Evolutionary conservation across 1,140 invertebrate species (phyloP), one percentile per base, ranked within the genome.

Genomic region (Cylas formicarius): DNA sequence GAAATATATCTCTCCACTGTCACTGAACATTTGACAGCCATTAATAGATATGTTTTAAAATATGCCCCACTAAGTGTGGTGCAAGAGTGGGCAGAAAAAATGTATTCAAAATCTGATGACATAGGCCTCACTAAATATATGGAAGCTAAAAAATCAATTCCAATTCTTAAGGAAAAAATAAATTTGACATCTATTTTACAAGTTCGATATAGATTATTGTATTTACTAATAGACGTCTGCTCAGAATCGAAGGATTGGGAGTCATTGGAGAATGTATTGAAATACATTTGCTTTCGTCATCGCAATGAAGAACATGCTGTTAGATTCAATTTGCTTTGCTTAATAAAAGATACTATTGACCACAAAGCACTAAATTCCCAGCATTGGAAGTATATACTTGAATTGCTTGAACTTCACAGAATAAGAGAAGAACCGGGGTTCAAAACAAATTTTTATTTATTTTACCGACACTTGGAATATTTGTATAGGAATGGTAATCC

Each of bases 281-380:
- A 32, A 33, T 46, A 46, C 40, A 46, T 46, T 32, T 22, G 13
- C 9, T 3, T 32, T 3, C 31, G 44, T n/a, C 44, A 46, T 23
- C 32, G 44, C 8, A 46, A 46, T 39, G 44, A 46, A 20, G 28
- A 39, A n/a, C 13, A 3, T 13, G 21, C 4, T 28, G 13, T 39
- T 2, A 23, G 37, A 3, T 5, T 2, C 10, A 10, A 21, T 14
- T 7, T 46, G 7, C 10, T 39, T 6, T 2, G 8, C 11, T 2
- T 11, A 4, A 46, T 46, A 5, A 11, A 10, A n/a, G 13, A 17
- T 8, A 38, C 19, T 18, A 36, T 32, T 7, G 28, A 46, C 20
- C 14, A 14, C 16, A 19, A 46, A 13, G 6, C 16, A 7, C 13
- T 17, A 6, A 46, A 35, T 13, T 27, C 31, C 6, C 8, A 11